Evolutionary conservation across 2,797 vertebrate species (phyloP), one percentile per base, ranked within the genome.

Genomic region (Rachycentron canadum): DNA sequence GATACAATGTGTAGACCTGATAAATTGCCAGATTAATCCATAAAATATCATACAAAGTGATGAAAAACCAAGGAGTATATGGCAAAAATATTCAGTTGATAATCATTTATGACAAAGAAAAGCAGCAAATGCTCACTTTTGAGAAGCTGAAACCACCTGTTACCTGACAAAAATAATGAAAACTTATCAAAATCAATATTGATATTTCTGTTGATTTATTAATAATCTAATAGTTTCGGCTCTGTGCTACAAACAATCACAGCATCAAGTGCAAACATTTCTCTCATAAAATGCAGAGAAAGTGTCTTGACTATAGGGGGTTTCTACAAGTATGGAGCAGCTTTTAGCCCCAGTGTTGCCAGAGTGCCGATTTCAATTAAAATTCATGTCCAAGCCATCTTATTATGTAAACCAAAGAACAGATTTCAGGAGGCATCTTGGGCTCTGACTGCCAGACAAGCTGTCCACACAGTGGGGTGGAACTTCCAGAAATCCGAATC

Each of bases 401-500:
- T 21, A 55, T 83, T 78, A 72, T 49, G 21, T 67, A 79, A 83
- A 69, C 40, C 50, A 66, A 40, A 68, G 12, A 74, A 77, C 71
- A 84, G 58, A 81, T 84, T 87, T 77, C 23, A 1, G 69, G 74
- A 73, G 55, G 43, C 76, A 62, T 84, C 69, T 21, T 61, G 58
- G 63, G 50, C 3, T 8, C 66, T 85, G 55, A 4, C 73, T 65
- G 82, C 69, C 76, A 83, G 73, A 80, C 77, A 76, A 84, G 83
- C 81, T 86, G 84, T 88, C 79, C 59, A n/a, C 73, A 62, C 83
- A 77, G 80, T 68, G 49, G 66, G 79, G 70, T 26, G 61, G 68
- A 62, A 80, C 64, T 49, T 81, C 76, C 82, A 82, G 49, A 76
- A 84, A 84, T 66, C 71, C 61, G 69, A 82, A 87, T 83, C 79